Conservation (phyloP, 2,888 invertebrate species). For the Agriopis marginaria region DNA sequence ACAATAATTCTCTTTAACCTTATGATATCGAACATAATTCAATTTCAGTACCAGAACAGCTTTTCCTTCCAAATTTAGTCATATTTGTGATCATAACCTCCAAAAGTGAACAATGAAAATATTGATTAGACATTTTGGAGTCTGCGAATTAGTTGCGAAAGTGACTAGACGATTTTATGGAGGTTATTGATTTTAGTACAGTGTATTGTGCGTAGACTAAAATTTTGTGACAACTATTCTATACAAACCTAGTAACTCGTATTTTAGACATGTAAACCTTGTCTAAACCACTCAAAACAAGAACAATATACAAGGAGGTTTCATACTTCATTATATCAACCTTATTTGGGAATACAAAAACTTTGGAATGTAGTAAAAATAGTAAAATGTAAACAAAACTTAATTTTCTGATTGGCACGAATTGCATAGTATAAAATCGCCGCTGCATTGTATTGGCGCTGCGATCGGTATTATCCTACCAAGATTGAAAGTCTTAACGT, state of each 20-base stretch:
- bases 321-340: not conserved
- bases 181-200: conserved; percentile 31
- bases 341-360: not conserved
- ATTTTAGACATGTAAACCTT: no score
- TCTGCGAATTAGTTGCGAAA: conserved; percentile 28
- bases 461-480: conserved; percentile 55
- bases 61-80: not conserved
- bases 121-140: conserved; percentile 41
- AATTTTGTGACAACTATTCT: no score
- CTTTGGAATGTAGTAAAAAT: no score
- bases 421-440: conserved; percentile 33
- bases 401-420: conserved; percentile 27
- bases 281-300: no score
- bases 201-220: not conserved
- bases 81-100: conserved; percentile 39
- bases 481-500: conserved; percentile 25
- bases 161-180: conserved; percentile 1
- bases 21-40: not conserved
- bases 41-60: not conserved
- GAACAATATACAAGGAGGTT: no score
- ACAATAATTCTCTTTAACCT: not conserved
- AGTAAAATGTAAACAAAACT: conserved; percentile 27
- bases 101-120: conserved; percentile 37
- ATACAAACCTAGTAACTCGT: no score
- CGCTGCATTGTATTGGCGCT: conserved; percentile 48